Conservation (phyloP, 2,888 invertebrate species). For the Trachelus tabidus region DNA sequence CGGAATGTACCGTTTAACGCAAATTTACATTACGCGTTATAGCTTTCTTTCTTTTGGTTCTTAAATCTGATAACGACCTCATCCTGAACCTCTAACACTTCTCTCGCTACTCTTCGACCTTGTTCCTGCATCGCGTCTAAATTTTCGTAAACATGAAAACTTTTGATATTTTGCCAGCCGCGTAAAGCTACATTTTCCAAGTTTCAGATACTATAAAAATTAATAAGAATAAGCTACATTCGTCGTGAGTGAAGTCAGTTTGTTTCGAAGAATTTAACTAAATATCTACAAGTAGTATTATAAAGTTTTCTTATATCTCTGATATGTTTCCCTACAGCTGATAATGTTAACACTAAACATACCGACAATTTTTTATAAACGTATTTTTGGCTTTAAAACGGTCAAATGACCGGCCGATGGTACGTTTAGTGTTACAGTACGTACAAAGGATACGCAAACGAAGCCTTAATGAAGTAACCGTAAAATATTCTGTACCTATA, state of each 20-base stretch:
- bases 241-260: background rate
- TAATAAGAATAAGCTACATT: background rate
- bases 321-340: background rate
- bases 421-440: background rate
- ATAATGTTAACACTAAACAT: background rate
- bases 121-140: background rate
- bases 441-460: background rate
- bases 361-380: no score
- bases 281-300: background rate
- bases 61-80: background rate
- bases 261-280: background rate
- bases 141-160: background rate
- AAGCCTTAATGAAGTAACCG: background rate
- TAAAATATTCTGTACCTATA: background rate
- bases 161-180: background rate
- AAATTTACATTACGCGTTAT: constrained; percentile 7
- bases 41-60: background rate
- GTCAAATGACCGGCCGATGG: no score
- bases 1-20: constrained; percentile 32
- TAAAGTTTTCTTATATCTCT: background rate
- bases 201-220: background rate
- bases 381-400: no score
- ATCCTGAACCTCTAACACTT: background rate
- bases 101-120: background rate
- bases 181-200: background rate